Percentiles rank a stretch among this genome's conserved stretches.
Conservation (phyloP, 2,797 vertebrate genomes). For the Microtus obscurus region DNA sequence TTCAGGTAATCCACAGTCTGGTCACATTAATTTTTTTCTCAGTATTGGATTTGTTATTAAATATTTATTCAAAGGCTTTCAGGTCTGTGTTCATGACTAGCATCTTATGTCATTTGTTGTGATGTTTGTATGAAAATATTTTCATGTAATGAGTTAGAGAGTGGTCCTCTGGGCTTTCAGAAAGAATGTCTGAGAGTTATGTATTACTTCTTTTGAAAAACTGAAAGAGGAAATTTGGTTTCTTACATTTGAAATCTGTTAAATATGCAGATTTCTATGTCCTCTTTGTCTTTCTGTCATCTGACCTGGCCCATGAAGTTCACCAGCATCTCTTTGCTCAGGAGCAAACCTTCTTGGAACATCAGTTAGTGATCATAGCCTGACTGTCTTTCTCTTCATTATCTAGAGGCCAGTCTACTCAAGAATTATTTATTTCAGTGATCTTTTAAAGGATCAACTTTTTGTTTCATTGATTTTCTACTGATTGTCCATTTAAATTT, state of each 20-base stretch:
- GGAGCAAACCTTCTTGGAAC: neutral
- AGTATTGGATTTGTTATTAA: neutral
- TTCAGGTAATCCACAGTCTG: neutral
- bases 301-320: neutral
- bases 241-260: neutral
- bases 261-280: neutral
- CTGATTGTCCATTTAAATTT: neutral
- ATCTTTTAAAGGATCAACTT: neutral
- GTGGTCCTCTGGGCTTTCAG: neutral
- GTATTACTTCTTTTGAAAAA: neutral
- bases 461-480: neutral
- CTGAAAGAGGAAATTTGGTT: neutral
- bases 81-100: neutral
- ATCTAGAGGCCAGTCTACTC: neutral
- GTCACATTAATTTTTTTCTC: neutral
- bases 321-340: neutral
- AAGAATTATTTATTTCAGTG: neutral
- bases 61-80: neutral
- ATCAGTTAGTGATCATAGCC: neutral
- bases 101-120: neutral
- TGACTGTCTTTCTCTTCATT: neutral
- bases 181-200: neutral
- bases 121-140: neutral
- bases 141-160: neutral
- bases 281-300: neutral